Evolutionary conservation across 2,113 vertebrate species (phyloP).

Genomic region (Trogon surrucura): DNA sequence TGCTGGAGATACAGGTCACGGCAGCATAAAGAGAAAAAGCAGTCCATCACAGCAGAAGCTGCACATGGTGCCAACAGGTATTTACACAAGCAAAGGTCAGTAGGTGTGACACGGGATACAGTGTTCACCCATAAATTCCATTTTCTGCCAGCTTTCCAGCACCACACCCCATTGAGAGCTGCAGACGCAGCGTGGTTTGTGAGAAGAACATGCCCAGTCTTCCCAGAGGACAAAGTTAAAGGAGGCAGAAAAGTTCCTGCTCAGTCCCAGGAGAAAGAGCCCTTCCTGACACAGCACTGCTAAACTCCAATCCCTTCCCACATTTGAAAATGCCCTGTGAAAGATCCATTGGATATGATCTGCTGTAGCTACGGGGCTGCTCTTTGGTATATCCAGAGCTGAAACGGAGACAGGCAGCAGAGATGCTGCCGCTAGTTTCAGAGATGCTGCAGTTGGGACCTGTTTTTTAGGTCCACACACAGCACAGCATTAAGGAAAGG

Average conservation of each 20-base stretch:
- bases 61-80: not conserved
- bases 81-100: not conserved
- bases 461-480: not conserved
- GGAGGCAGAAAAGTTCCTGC: not conserved
- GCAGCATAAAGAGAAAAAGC: not conserved
- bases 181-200: not conserved
- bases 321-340: not conserved
- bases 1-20: not conserved
- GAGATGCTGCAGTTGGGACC: fast-evolving
- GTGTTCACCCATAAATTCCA: not conserved
- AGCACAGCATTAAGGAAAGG: not conserved
- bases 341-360: not conserved
- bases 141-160: not conserved
- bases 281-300: not conserved
- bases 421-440: not conserved
- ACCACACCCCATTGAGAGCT: not conserved
- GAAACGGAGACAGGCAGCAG: not conserved
- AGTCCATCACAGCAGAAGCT: not conserved
- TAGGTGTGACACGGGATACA: not conserved
- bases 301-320: fast-evolving
- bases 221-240: not conserved
- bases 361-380: not conserved
- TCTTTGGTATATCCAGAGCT: not conserved
- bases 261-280: not conserved
- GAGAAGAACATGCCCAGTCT: fast-evolving